Evolutionary conservation across 2,113 vertebrate genomes (phyloP).

Genomic region (Phylloscopus trochilus): DNA sequence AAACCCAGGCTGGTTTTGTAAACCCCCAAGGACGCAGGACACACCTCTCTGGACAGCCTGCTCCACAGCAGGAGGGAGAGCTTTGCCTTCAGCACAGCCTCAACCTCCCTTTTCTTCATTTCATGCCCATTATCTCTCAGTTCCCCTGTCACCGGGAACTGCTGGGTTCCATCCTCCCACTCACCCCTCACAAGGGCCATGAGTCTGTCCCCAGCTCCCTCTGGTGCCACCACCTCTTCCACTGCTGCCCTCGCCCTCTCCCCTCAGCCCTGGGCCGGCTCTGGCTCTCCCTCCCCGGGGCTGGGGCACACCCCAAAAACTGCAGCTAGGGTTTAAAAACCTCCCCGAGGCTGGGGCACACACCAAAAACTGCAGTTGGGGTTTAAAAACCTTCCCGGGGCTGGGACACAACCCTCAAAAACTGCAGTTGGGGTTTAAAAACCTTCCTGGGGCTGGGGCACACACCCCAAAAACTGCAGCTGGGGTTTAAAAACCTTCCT

Average conservation of each 20-base stretch:
- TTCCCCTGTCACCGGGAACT: rapidly evolving
- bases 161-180: rapidly evolving
- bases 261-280: neutral
- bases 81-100: neutral
- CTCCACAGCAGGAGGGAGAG: neutral
- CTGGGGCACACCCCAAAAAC: too few relatives aligned
- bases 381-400: too few relatives aligned
- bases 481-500: too few relatives aligned
- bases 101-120: neutral
- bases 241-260: too few relatives aligned
- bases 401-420: too few relatives aligned
- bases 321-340: neutral
- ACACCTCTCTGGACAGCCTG: neutral
- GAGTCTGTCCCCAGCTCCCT: neutral
- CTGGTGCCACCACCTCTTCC: neutral
- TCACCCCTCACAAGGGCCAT: neutral
- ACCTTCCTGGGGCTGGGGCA: too few relatives aligned
- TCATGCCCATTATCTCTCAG: neutral
- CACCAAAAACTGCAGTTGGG: too few relatives aligned
- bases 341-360: too few relatives aligned
- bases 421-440: too few relatives aligned
- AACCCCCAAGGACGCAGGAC: neutral
- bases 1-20: neutral
- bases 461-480: too few relatives aligned
- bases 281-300: neutral